Evolutionary conservation across 2,113 vertebrate species (phyloP).

Genomic region (Chaetodon auriga): DNA sequence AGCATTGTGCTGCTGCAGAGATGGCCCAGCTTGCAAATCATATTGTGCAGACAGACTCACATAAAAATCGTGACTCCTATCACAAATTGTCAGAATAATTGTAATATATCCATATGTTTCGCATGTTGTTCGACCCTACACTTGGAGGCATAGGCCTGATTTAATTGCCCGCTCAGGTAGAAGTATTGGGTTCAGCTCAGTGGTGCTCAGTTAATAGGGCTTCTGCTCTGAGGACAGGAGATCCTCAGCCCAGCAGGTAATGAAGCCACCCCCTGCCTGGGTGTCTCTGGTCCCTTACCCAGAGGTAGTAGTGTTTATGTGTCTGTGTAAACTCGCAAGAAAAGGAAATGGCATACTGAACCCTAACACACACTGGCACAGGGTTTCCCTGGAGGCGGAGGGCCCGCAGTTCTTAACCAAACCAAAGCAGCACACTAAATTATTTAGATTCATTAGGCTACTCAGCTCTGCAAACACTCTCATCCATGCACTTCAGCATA

Average conservation of each 20-base stretch:
- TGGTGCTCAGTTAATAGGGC: constrained; percentile 12
- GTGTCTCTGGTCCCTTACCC: constrained; percentile 27
- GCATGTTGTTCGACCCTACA: no score
- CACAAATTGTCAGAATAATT: no score
- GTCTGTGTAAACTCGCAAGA: constrained; percentile 26
- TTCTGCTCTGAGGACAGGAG: constrained; percentile 38
- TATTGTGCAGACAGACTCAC: no score
- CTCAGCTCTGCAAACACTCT: constrained; percentile 58
- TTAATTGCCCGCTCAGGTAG: constrained; percentile 24
- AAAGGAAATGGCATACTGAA: constrained; percentile 62
- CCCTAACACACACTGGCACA: constrained; percentile 55
- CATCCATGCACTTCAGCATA: constrained; percentile 54
- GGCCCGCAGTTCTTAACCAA: constrained; percentile 69
- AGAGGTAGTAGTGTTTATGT: constrained; percentile 8
- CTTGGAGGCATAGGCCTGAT: constrained; percentile 5
- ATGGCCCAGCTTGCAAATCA: no score
- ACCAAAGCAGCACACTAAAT: constrained; percentile 72
- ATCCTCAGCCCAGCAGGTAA: constrained; percentile 34
- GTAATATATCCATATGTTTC: no score
- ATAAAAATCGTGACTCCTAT: no score
- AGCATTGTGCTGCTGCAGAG: no score
- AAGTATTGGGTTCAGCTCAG: constrained; percentile 27
- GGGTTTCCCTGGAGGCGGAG: constrained; percentile 55
- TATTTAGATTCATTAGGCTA: constrained; percentile 74
- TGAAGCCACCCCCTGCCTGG: constrained; percentile 47